Evolutionary conservation across 2,888 invertebrate species (phyloP).

Genomic region (Tyria jacobaeae): DNA sequence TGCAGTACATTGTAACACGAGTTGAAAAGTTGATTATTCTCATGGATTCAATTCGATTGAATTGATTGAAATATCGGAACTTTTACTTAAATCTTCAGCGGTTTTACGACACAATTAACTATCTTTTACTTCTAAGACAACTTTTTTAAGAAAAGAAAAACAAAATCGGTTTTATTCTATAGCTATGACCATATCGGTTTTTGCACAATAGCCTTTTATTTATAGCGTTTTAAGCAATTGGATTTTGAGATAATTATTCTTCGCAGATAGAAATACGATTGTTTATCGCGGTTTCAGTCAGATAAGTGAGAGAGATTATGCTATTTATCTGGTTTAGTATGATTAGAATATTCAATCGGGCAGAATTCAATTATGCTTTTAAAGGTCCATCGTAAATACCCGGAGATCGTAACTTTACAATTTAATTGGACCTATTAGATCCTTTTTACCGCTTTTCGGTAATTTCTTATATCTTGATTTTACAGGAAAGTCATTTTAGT

Average conservation of each 20-base stretch:
- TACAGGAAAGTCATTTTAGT: background rate
- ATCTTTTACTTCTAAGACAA: background rate
- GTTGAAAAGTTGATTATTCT: no score
- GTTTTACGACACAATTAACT: background rate
- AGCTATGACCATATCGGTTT: constrained; percentile 50
- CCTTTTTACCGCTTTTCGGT: constrained; percentile 1
- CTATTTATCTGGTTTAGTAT: constrained; percentile 44
- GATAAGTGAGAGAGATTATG: constrained; percentile 49
- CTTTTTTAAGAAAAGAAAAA: background rate
- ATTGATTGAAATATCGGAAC: no score
- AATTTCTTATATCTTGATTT: constrained; percentile 1
- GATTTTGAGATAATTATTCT: constrained; percentile 55
- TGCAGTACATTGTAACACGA: no score
- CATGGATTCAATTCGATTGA: no score
- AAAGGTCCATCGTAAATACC: constrained; percentile 31
- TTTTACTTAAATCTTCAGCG: no score
- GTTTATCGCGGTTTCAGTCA: constrained; percentile 52
- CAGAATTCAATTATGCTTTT: constrained; percentile 43
- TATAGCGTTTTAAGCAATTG: constrained; percentile 58
- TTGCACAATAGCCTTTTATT: constrained; percentile 56
- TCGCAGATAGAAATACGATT: constrained; percentile 50
- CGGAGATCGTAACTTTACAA: constrained; percentile 30
- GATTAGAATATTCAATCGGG: constrained; percentile 45
- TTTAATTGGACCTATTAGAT: constrained; percentile 7
- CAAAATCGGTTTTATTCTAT: background rate